Conservation (phyloP, 2,888 invertebrate genomes). For the Acheta domesticus region DNA sequence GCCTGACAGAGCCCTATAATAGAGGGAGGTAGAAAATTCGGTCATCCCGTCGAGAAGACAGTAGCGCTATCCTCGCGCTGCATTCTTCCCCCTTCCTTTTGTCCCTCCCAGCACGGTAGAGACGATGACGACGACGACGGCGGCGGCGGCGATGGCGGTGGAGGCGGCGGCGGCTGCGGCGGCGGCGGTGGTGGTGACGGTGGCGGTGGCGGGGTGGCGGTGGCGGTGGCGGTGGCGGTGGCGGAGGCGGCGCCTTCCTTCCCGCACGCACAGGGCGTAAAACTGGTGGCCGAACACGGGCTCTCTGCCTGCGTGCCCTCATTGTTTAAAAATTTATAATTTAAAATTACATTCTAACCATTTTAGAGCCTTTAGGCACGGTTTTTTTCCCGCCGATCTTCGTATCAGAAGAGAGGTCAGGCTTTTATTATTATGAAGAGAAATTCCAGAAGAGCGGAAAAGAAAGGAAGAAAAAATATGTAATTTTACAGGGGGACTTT, state of each 20-base stretch:
- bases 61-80: not conserved
- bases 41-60: not conserved
- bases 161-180: too few species aligned
- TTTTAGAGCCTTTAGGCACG: slow-evolving; percentile 4
- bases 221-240: too few species aligned
- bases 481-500: not conserved
- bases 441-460: slow-evolving; percentile 9
- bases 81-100: not conserved
- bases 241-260: not conserved
- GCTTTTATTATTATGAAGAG: slow-evolving; percentile 7
- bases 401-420: not conserved
- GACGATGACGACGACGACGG: too few species aligned
- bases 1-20: too few species aligned
- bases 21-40: too few species aligned
- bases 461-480: not conserved
- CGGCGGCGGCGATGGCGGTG: too few species aligned
- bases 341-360: slow-evolving; percentile 10
- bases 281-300: slow-evolving; percentile 6
- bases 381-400: not conserved
- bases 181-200: too few species aligned
- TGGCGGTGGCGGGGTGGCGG: too few species aligned
- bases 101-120: not conserved
- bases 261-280: not conserved
- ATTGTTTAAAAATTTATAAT: slow-evolving; percentile 18
- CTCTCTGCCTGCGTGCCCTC: slow-evolving; percentile 9